Conservation (phyloP, 2,888 invertebrate genomes). For the Rhaphigaster nebulosa region DNA sequence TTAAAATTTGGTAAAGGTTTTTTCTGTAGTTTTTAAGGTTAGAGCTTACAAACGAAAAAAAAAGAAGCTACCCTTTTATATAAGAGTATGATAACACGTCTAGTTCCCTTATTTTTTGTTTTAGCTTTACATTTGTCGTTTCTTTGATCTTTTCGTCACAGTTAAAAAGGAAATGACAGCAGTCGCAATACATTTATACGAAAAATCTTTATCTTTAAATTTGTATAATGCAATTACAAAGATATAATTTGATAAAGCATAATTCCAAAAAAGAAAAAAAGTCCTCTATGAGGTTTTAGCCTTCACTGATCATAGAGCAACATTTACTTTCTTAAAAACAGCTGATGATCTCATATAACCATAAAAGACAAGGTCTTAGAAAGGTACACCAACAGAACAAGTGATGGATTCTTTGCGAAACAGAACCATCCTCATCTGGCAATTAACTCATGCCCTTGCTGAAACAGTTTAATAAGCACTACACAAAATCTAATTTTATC, state of each 20-base stretch:
- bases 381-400: background rate
- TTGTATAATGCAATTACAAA: background rate
- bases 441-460: background rate
- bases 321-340: conserved; percentile 48
- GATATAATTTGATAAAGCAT: background rate
- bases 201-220: background rate
- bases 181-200: background rate
- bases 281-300: background rate
- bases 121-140: no score
- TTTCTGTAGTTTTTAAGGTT: no score
- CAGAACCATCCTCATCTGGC: background rate
- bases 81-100: no score
- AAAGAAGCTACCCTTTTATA: no score
- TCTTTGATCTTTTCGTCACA: no score
- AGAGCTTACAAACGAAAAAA: no score
- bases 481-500: background rate
- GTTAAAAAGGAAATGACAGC: no score
- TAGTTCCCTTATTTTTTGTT: no score
- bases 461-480: background rate
- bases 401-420: conserved; percentile 33
- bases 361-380: conserved; percentile 39
- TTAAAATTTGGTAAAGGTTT: no score
- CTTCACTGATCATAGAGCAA: background rate
- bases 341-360: conserved; percentile 43
- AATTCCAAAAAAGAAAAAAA: background rate